Conservation (phyloP, 2,113 vertebrate genomes). For the Potamarius usumacintae region DNA sequence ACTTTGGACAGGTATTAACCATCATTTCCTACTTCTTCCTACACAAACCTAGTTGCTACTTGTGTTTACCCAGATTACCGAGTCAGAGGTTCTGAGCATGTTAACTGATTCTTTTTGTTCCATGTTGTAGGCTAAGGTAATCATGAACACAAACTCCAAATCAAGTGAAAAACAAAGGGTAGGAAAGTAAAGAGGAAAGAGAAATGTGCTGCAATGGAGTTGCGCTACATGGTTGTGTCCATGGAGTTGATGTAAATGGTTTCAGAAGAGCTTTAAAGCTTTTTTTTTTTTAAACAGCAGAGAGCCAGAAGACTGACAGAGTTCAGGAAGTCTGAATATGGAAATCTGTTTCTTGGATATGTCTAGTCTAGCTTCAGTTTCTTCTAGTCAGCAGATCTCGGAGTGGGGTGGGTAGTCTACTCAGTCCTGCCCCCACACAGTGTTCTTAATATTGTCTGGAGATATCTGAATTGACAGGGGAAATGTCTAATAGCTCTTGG, state of each 20-base stretch:
- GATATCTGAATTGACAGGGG: background rate
- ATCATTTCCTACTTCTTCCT: background rate
- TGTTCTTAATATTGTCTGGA: background rate
- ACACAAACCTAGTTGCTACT: too few relatives aligned
- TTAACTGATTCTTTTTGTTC: background rate
- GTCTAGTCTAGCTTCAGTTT: too few relatives aligned
- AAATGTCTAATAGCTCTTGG: background rate
- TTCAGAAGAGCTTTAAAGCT: background rate
- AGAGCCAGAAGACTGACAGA: background rate
- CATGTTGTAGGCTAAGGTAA: background rate
- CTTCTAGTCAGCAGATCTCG: background rate
- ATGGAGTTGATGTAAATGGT: background rate
- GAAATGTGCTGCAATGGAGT: background rate
- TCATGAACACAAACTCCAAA: background rate
- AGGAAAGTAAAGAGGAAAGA: background rate
- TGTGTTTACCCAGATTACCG: background rate
- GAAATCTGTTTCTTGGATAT: background rate
- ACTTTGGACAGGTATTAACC: constrained; percentile 83
- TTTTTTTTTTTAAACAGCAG: background rate
- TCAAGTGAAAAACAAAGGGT: background rate
- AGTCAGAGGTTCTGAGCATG: background rate
- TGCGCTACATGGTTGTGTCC: background rate
- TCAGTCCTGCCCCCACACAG: background rate
- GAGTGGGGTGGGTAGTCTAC: background rate
- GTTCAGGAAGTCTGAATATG: background rate